Conservation (phyloP, 1,140 invertebrate species). For the Chionoecetes opilio region DNA sequence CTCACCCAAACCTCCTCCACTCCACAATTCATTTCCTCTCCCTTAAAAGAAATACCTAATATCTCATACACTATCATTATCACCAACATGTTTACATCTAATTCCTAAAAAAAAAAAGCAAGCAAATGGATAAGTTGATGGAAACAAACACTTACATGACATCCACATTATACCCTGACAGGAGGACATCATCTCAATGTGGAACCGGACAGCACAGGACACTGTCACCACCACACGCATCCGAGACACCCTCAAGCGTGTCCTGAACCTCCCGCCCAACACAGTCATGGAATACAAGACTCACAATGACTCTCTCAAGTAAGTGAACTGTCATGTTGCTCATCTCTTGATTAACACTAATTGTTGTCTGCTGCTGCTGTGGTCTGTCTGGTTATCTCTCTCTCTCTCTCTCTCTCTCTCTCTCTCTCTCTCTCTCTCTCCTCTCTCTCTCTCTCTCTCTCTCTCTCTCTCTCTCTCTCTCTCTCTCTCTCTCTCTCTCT, state of each 20-base stretch:
- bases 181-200: conserved; percentile 99
- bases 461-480: background rate
- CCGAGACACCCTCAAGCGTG: conserved; percentile 95
- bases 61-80: too few relatives aligned
- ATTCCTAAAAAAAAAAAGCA: background rate
- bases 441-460: background rate
- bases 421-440: background rate
- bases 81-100: too few relatives aligned
- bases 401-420: background rate
- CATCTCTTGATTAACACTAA: background rate
- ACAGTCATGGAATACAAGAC: conserved; percentile 98
- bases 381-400: background rate
- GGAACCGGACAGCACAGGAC: conserved; percentile 98
- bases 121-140: background rate
- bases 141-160: background rate
- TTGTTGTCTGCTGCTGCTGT: background rate
- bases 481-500: background rate
- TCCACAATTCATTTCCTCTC: too few relatives aligned
- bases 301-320: conserved; percentile 93
- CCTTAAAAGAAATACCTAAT: too few relatives aligned
- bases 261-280: conserved; percentile 96
- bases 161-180: conserved; percentile 83
- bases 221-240: conserved; percentile 93
- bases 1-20: too few relatives aligned
- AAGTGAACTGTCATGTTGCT: conserved; percentile 81